These are phyloP conservation scores for Sebastes oblongus DNA, from an alignment of 2,797 vertebrate species.

Conservation along the genomic window DNA sequence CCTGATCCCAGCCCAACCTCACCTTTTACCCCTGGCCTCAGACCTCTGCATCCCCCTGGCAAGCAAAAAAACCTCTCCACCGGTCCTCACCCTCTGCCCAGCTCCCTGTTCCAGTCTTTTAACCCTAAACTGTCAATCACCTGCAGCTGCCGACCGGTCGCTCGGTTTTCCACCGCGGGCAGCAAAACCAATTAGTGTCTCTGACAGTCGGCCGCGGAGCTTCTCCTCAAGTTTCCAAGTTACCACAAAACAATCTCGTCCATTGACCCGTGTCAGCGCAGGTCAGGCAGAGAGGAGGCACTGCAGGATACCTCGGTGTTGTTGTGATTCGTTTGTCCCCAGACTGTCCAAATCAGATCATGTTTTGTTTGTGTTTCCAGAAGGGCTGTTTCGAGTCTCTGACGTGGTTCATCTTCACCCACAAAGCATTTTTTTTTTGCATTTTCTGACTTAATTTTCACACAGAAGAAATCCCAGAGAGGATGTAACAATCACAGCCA, in stretches of 20 bases:
- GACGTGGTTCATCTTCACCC: not conserved
- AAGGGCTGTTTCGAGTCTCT: not conserved
- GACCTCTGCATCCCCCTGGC: not conserved
- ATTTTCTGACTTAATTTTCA: slow-evolving; percentile 4
- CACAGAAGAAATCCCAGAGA: not conserved
- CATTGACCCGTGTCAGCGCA: slow-evolving; percentile 34
- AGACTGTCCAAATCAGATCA: slow-evolving; percentile 22
- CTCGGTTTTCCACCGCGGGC: slow-evolving; percentile 34
- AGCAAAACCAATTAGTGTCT: slow-evolving; percentile 62
- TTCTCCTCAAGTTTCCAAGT: slow-evolving; percentile 32
- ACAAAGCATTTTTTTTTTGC: not conserved
- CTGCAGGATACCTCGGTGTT: slow-evolving; percentile 5
- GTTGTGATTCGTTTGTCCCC: slow-evolving; percentile 28
- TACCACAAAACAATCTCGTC: slow-evolving; percentile 30
- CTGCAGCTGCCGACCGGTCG: slow-evolving; percentile 5
- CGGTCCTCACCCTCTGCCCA: not conserved
- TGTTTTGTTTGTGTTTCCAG: slow-evolving; percentile 17
- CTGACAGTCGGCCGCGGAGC: slow-evolving; percentile 36
- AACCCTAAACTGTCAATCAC: slow-evolving; percentile 34
- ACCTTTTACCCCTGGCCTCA: not conserved
- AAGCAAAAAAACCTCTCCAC: not conserved
- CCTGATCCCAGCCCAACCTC: not conserved
- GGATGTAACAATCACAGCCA: not conserved
- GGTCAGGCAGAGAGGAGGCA: slow-evolving; percentile 42
- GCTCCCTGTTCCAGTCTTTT: slow-evolving; percentile 7